A percentile compares a stretch with the other conserved stretches of the same genome.
phyloP scores from a whole-genome alignment of 2,113 vertebrate genomes.

The Mionectes macconnelli region DNA sequence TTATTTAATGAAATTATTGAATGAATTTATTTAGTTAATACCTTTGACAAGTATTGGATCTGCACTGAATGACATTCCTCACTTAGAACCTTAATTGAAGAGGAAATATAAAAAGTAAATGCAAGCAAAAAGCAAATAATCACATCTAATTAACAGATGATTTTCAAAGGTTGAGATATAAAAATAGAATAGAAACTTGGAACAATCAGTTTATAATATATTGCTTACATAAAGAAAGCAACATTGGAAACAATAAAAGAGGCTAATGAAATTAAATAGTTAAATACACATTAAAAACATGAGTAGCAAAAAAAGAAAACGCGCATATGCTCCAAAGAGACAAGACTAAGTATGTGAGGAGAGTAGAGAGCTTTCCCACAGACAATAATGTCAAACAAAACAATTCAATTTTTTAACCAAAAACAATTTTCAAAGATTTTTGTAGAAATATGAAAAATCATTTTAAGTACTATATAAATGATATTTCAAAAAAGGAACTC shows the following conservation, averaged over 20 bases:
- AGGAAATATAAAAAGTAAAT: not conserved
- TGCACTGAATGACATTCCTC: not conserved
- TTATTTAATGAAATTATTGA: not conserved
- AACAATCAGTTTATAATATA: not conserved
- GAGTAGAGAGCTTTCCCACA: not conserved
- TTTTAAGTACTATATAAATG: conserved; percentile 6
- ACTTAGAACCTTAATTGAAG: not conserved
- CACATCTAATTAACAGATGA: not conserved
- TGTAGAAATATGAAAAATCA: not conserved
- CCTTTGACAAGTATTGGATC: not conserved
- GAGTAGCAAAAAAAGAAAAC: not conserved
- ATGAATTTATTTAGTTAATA: not conserved
- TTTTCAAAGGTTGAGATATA: not conserved
- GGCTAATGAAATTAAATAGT: not conserved
- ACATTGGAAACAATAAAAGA: not conserved
- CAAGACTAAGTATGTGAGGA: not conserved
- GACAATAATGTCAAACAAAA: not conserved
- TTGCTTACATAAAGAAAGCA: not conserved
- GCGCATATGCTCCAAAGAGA: not conserved
- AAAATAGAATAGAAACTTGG: not conserved
- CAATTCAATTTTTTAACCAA: not conserved
- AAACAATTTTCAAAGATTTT: not conserved
- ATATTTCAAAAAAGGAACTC: not conserved
- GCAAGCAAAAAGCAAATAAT: not conserved
- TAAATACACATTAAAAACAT: not conserved